Percentiles rank a stretch among this genome's conserved stretches.
phyloP scores from a whole-genome alignment of 2,888 invertebrate genomes.

The Eupsilia transversa region DNA sequence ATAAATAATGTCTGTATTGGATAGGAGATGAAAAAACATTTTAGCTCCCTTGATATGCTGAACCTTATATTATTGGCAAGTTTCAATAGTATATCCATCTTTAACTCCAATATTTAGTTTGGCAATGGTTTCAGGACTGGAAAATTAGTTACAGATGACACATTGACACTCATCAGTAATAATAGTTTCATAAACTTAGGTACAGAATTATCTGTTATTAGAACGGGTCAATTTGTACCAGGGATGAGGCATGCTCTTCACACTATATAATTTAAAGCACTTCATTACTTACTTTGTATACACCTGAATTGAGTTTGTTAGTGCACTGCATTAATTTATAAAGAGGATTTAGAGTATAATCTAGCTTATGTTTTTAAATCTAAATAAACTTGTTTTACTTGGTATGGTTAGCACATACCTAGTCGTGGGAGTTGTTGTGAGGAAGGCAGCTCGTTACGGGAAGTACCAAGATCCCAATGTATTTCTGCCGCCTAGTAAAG shows the following conservation, averaged over 20 bases:
- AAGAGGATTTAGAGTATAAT: neutral
- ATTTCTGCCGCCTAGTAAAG: neutral
- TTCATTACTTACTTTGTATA: neutral
- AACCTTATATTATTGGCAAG: neutral
- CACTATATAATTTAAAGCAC: neutral
- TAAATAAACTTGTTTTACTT: neutral
- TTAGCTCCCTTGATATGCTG: neutral
- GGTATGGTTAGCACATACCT: neutral
- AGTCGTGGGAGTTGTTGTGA: neutral
- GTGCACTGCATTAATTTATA: neutral
- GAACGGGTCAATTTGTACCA: neutral
- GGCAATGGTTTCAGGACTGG: constrained; percentile 26
- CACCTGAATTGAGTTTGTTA: neutral
- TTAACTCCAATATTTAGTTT: constrained; percentile 13
- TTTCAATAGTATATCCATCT: constrained; percentile 1
- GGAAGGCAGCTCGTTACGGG: neutral
- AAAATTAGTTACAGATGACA: constrained; percentile 8
- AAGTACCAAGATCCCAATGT: neutral
- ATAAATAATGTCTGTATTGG: constrained; percentile 20
- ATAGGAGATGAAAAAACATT: constrained; percentile 19
- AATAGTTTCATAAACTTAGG: neutral
- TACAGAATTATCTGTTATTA: neutral
- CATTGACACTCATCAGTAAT: constrained; percentile 10
- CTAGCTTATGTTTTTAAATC: neutral
- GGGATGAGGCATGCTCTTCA: neutral